These are phyloP conservation scores for Lomographa bimaculata DNA, from an alignment of 2,888 invertebrate species.

Conservation along the genomic window DNA sequence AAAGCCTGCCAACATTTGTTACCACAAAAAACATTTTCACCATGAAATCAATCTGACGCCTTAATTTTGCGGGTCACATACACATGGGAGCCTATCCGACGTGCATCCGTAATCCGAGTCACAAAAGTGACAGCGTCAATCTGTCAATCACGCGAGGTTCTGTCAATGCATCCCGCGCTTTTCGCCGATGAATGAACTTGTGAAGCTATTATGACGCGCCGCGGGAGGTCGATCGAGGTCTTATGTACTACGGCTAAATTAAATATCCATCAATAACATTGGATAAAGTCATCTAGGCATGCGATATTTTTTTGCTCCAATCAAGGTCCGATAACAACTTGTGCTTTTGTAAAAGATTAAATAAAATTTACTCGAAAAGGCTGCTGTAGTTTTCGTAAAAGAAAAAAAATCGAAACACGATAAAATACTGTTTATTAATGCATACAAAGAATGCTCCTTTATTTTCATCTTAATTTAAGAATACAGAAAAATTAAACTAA, in stretches of 20 bases:
- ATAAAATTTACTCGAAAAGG: conserved; percentile 1
- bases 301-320: conserved; percentile 3
- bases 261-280: conserved; percentile 35
- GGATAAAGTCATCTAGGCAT: conserved; percentile 2
- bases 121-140: conserved; percentile 32
- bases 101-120: conserved; percentile 30
- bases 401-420: no score
- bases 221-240: conserved; percentile 48
- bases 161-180: conserved; percentile 44
- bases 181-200: conserved; percentile 46
- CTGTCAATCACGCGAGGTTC: conserved; percentile 32
- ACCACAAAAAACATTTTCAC: no score
- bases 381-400: no score
- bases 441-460: no score
- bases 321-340: conserved; percentile 2
- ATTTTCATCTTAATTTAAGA: no score
- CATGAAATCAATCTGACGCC: no score
- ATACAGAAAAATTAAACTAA: no score
- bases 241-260: conserved; percentile 47
- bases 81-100: conserved; percentile 37
- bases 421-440: no score
- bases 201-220: conserved; percentile 41
- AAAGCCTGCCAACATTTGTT: no score
- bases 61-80: conserved; percentile 18
- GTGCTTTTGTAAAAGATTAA: conserved; percentile 6